These are phyloP conservation scores for Macrosteles quadrilineatus DNA, from an alignment of 1,140 invertebrate species.

Conservation along the genomic window DNA sequence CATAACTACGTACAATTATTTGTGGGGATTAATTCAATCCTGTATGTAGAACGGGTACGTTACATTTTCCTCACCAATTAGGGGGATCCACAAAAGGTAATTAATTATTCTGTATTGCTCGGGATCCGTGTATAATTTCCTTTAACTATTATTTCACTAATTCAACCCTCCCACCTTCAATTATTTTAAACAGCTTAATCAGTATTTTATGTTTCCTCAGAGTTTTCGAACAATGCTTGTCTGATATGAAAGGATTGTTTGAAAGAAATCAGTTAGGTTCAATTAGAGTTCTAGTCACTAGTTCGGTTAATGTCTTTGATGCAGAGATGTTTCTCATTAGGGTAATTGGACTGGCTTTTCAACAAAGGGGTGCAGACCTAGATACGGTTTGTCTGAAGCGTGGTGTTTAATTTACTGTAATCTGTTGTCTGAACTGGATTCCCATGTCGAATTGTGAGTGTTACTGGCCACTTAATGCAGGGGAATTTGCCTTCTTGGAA, in stretches of 20 bases:
- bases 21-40: too few relatives aligned
- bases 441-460: too few relatives aligned
- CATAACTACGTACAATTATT: too few relatives aligned
- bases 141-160: background rate
- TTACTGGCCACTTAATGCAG: too few relatives aligned
- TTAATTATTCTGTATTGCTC: background rate
- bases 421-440: too few relatives aligned
- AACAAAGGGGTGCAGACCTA: background rate
- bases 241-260: background rate
- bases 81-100: background rate
- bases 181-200: constrained; percentile 9
- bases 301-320: background rate
- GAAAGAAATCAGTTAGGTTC: background rate
- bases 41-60: too few relatives aligned
- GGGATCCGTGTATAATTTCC: background rate
- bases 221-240: too few relatives aligned
- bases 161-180: background rate
- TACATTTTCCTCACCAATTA: too few relatives aligned
- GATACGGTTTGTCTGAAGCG: background rate
- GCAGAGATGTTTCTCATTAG: background rate
- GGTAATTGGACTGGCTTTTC: background rate
- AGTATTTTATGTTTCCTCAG: background rate
- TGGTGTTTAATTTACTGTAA: background rate
- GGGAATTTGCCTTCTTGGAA: too few relatives aligned
- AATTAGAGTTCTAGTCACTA: background rate